Evolutionary conservation across 2,888 invertebrate species (phyloP).

Genomic region (Gryllus longicercus): DNA sequence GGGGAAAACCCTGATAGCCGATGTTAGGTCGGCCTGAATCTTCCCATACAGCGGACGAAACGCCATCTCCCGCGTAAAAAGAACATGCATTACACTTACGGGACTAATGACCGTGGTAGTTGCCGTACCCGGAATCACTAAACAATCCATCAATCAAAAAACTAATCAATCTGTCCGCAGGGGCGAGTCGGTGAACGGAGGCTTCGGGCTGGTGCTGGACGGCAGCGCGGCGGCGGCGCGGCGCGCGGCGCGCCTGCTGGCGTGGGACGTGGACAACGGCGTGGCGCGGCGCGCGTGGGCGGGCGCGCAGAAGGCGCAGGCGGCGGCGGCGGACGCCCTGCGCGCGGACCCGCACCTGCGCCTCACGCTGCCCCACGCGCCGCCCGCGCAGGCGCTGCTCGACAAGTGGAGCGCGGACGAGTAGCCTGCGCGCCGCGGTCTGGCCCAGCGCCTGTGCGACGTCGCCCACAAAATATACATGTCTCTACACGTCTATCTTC

Average conservation of each 20-base stretch:
- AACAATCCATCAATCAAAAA: too few relatives aligned
- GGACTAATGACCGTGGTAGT: too few relatives aligned
- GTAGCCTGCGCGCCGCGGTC: not conserved
- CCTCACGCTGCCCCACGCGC: conserved; percentile 50
- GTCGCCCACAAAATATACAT: too few relatives aligned
- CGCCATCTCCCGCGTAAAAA: too few relatives aligned
- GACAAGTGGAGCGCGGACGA: not conserved
- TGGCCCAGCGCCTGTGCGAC: too few relatives aligned
- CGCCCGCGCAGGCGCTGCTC: conserved; percentile 18
- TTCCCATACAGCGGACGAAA: too few relatives aligned
- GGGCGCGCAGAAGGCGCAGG: conserved; percentile 54
- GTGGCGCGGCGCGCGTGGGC: conserved; percentile 52
- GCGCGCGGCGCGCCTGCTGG: conserved; percentile 51
- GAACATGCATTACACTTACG: too few relatives aligned
- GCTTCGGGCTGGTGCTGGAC: conserved; percentile 59
- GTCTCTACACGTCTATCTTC: too few relatives aligned
- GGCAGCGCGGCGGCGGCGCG: conserved; percentile 51
- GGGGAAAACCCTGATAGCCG: too few relatives aligned
- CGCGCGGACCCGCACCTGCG: conserved; percentile 47
- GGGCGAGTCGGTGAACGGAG: conserved; percentile 63
- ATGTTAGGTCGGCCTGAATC: too few relatives aligned
- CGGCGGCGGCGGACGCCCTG: conserved; percentile 53
- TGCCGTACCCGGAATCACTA: too few relatives aligned
- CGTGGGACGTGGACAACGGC: conserved; percentile 61
- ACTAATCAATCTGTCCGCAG: conserved; percentile 38